Evolutionary conservation across 2,797 vertebrate genomes (phyloP).

Genomic region (Fundulus diaphanus): DNA sequence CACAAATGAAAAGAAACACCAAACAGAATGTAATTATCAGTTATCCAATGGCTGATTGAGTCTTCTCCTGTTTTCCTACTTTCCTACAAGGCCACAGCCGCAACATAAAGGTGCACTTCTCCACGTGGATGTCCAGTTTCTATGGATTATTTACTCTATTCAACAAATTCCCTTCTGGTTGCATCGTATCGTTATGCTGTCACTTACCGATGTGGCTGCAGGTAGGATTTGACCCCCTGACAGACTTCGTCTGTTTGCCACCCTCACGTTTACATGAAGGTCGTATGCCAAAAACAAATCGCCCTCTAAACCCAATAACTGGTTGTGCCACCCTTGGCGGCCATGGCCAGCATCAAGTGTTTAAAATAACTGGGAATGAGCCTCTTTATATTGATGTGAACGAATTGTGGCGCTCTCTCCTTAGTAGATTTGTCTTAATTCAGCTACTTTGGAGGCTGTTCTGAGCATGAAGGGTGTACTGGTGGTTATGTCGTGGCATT

Average conservation of each 20-base stretch:
- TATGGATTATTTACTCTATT: not conserved
- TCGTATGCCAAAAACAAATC: not conserved
- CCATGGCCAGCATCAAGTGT: not conserved
- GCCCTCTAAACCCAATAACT: not conserved
- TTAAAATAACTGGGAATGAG: too few relatives aligned
- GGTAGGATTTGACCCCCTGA: not conserved
- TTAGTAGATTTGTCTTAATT: not conserved
- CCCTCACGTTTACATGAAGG: not conserved
- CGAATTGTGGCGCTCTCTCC: not conserved
- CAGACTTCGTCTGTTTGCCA: not conserved
- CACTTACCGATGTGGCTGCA: not conserved
- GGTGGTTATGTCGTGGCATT: not conserved
- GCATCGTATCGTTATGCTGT: not conserved
- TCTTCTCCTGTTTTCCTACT: conserved; percentile 12
- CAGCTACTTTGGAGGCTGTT: not conserved
- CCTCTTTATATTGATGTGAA: not conserved
- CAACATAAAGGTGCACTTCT: not conserved
- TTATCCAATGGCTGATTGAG: not conserved
- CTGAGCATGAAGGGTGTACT: not conserved
- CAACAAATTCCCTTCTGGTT: not conserved
- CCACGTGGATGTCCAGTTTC: not conserved
- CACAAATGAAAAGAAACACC: not conserved
- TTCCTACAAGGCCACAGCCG: conserved; percentile 24
- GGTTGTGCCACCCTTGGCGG: not conserved
- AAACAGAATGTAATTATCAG: not conserved